Base-by-base conservation (phyloP, 2,113 vertebrate species). In the Chinchilla lanigera region DNA sequence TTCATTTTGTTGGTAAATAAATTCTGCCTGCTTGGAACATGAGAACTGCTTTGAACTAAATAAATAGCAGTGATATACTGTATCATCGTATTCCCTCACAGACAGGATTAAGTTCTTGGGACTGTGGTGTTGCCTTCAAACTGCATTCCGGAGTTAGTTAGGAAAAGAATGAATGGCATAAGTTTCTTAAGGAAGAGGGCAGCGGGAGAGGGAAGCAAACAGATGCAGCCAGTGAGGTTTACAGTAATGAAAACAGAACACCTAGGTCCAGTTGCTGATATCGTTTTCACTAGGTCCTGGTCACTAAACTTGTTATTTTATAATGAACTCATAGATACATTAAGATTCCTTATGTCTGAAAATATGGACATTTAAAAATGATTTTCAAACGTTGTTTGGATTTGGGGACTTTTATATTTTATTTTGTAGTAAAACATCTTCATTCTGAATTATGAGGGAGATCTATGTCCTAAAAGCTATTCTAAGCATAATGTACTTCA, bases 191-290 rank as follows among this genome's bases (percentile, higher is more conserved):
- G 52, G 30, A 47, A 47, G 73, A 87, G 38, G 20, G 93, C 41
- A 97, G 22, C 83, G 81, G 65, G 65, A 93, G 17, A 52, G 44
- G n/a, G 78, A 95, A 75, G 93, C 63, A 93, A 11, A 81, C 58
- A 73, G 33, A 67, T 67, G 33, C 56, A 90, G 82, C 90, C 87
- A 94, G 50, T 63, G 60, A 44, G 38, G 73, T 94, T 89, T 97
- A 41, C 73, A 65, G 33, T 96, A 93, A 54, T 93, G 63, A 96
- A 96, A 94, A 92, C 63, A 87, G 78, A 95, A 90, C 71, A 71
- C 80, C 7, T 63, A 71, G 22, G 85, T 93, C 65, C 60, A 30
- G 58, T 89, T 92, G 56, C 86, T 93, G 89, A 81, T 69, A 44
- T 96, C 4, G 56, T 91, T 90, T 44, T 97, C 20, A 78, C 35